Evolutionary conservation across 64 coral and sea anemone species (phyloP).

Genomic region (Astreopora myriophthalma): DNA sequence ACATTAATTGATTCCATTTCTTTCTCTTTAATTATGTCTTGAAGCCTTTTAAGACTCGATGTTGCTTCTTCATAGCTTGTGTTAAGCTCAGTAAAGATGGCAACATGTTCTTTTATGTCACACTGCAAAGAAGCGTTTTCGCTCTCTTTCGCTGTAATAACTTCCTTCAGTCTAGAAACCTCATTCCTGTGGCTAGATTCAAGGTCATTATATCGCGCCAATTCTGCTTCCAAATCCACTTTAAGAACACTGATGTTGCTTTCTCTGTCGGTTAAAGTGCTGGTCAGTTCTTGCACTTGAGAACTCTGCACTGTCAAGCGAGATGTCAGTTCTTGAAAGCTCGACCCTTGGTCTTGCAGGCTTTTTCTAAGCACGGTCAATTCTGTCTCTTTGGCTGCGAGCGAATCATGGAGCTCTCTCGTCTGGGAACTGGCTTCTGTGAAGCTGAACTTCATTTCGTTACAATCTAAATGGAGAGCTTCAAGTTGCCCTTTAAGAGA

Average conservation of each 20-base stretch:
- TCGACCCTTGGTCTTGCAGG: constrained; percentile 16
- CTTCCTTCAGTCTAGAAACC: background rate
- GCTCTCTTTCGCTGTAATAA: background rate
- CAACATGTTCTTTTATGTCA: background rate
- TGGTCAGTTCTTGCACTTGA: constrained; percentile 4
- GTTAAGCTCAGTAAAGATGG: background rate
- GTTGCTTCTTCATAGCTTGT: constrained; percentile 8
- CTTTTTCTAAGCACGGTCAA: constrained; percentile 33
- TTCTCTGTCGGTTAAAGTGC: background rate
- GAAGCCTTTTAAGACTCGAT: background rate
- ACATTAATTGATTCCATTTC: background rate
- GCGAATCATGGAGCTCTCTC: constrained; percentile 24
- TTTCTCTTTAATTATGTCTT: background rate
- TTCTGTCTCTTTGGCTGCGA: constrained; percentile 24
- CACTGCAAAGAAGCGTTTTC: background rate
- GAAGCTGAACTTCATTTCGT: constrained; percentile 8
- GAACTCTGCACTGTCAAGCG: background rate
- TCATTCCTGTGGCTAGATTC: background rate
- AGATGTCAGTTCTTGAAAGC: constrained; percentile 1
- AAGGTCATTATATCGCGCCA: background rate
- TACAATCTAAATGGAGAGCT: background rate
- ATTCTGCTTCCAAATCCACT: background rate
- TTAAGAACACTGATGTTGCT: background rate
- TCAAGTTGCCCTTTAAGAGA: constrained; percentile 21
- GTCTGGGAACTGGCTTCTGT: constrained; percentile 26